A percentile compares a stretch with the other conserved stretches of the same genome.
Evolutionary conservation across 2,888 invertebrate species (phyloP).

Genomic region (Ypsolopha scabrella): DNA sequence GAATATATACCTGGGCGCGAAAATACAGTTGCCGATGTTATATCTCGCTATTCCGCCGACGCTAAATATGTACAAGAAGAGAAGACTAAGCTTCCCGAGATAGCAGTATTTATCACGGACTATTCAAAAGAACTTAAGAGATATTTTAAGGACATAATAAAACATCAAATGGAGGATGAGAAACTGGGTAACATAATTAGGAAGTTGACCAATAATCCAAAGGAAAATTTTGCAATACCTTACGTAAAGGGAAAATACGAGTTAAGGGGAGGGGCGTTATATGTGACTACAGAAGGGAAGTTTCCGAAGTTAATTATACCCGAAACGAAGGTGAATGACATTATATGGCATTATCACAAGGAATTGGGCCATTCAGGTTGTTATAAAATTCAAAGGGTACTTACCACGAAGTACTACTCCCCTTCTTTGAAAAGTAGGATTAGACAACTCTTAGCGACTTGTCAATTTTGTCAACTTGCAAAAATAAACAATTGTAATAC

Average conservation of each 20-base stretch:
- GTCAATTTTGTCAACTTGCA: conserved; percentile 8
- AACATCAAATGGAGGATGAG: neutral
- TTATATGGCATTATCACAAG: conserved; percentile 3
- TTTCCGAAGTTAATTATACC: conserved; percentile 2
- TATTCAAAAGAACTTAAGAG: neutral
- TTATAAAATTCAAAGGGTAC: neutral
- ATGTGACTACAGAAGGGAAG: neutral
- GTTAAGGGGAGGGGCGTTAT: neutral
- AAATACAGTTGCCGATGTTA: conserved; percentile 18
- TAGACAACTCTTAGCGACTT: conserved; percentile 2
- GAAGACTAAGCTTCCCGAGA: conserved; percentile 1
- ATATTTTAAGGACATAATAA: neutral
- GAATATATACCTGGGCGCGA: conserved; percentile 15
- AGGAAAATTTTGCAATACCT: neutral
- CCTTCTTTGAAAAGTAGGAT: neutral
- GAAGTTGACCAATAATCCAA: neutral
- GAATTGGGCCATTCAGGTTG: conserved; percentile 8
- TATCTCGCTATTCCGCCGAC: conserved; percentile 15
- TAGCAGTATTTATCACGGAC: neutral
- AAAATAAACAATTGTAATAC: conserved; percentile 5
- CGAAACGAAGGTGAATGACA: neutral
- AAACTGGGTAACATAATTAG: neutral
- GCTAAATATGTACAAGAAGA: conserved; percentile 1
- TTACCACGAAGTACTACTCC: conserved; percentile 4
- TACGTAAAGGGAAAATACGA: neutral